A percentile compares a stretch with the other conserved stretches of the same genome.
Conservation (phyloP, 1,140 invertebrate species). For the Apis laboriosa region DNA sequence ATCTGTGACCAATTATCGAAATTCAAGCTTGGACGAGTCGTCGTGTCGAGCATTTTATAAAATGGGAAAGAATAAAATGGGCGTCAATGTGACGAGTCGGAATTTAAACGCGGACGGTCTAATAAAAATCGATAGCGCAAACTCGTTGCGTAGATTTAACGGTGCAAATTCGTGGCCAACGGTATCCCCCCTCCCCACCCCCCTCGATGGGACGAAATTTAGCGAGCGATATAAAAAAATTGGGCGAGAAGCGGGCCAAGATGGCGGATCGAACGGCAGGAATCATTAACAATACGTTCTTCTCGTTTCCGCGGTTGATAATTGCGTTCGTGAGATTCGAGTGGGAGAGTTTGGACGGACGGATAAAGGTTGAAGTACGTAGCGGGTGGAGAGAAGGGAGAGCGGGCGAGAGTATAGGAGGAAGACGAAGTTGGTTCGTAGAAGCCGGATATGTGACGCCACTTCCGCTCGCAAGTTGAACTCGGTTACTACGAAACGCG, state of each 20-base stretch:
- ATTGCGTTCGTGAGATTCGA: slow-evolving; percentile 67
- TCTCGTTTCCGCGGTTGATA: slow-evolving; percentile 63
- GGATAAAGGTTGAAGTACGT: slow-evolving; percentile 24
- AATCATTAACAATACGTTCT: slow-evolving; percentile 15
- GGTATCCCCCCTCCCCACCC: not conserved
- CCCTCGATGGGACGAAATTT: not conserved
- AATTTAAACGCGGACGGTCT: slow-evolving; percentile 41
- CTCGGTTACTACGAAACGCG: slow-evolving; percentile 41
- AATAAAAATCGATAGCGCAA: slow-evolving; percentile 46
- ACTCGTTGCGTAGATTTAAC: slow-evolving; percentile 7
- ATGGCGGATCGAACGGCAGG: slow-evolving; percentile 6
- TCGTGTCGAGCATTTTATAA: slow-evolving; percentile 14
- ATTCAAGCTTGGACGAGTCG: slow-evolving; percentile 36
- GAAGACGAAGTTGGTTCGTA: slow-evolving; percentile 60
- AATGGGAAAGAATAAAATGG: slow-evolving; percentile 18
- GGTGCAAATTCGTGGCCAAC: not conserved
- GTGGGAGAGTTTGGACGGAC: not conserved
- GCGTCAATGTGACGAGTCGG: slow-evolving; percentile 6
- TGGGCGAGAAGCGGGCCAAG: not conserved
- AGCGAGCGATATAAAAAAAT: not conserved
- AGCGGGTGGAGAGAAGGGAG: not conserved
- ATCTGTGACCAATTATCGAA: slow-evolving; percentile 54
- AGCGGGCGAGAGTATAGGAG: slow-evolving; percentile 12
- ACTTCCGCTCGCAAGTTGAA: slow-evolving; percentile 62
- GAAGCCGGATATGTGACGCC: slow-evolving; percentile 67